A percentile compares a stretch with the other conserved stretches of the same genome.
phyloP scores from a whole-genome alignment of 2,113 vertebrate genomes.

The Ramphastos sulfuratus region DNA sequence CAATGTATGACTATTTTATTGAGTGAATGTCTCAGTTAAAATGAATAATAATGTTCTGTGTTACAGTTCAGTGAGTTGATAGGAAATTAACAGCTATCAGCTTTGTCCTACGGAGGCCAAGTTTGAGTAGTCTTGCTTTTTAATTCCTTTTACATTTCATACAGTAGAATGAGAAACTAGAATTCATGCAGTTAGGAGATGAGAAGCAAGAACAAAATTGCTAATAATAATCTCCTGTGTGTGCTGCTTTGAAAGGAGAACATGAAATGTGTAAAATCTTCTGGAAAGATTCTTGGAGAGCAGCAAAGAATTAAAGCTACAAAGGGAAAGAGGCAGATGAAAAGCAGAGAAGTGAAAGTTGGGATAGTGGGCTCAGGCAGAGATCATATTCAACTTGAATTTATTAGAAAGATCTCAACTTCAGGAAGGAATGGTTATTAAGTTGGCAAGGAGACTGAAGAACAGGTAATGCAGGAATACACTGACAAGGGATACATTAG shows the following conservation, averaged over 20 bases:
- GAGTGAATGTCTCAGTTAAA: background rate
- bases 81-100: conserved; percentile 19
- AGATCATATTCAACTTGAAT: background rate
- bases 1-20: background rate
- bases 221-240: background rate
- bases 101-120: background rate
- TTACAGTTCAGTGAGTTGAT: conserved; percentile 5
- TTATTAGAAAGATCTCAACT: background rate
- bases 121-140: background rate
- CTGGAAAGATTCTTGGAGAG: background rate
- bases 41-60: background rate
- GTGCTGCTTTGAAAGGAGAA: background rate
- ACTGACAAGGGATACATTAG: background rate
- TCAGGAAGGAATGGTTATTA: background rate
- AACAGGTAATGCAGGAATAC: background rate
- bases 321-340: background rate
- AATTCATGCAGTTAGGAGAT: background rate
- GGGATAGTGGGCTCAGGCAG: background rate
- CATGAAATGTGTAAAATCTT: background rate
- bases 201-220: background rate
- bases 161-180: background rate
- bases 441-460: background rate
- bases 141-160: background rate
- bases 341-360: background rate
- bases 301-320: background rate